Evolutionary conservation across 2,888 invertebrate species (phyloP).

Genomic region (Dynastes maya): DNA sequence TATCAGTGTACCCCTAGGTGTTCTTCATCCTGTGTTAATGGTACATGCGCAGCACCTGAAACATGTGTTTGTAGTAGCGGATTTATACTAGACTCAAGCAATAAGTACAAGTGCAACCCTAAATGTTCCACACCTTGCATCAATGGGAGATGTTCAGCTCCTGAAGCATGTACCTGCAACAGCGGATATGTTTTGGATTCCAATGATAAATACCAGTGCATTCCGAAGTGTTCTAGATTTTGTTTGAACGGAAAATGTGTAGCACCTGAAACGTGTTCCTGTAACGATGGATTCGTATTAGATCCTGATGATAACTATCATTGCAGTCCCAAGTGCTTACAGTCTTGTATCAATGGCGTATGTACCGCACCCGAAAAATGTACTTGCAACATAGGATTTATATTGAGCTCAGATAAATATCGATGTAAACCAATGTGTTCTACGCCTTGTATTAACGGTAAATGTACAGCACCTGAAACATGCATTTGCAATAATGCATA

Average conservation of each 20-base stretch:
- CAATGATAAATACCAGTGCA: conserved; percentile 48
- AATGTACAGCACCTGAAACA: conserved; percentile 61
- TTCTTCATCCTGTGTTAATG: conserved; percentile 51
- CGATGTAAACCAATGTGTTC: conserved; percentile 46
- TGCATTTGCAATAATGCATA: conserved; percentile 69
- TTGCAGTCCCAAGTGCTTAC: conserved; percentile 53
- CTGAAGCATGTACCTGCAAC: conserved; percentile 53
- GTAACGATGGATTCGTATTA: conserved; percentile 25
- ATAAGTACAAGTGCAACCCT: conserved; percentile 52
- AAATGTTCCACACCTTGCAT: conserved; percentile 53
- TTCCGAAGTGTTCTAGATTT: conserved; percentile 50
- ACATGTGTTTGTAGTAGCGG: conserved; percentile 52
- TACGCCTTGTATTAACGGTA: conserved; percentile 55
- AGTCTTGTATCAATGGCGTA: conserved; percentile 53
- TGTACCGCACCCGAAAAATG: conserved; percentile 63
- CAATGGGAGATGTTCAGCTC: conserved; percentile 53
- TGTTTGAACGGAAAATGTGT: conserved; percentile 53
- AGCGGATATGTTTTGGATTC: conserved; percentile 47
- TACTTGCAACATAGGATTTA: conserved; percentile 57
- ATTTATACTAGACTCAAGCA: conserved; percentile 32
- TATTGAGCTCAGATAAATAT: conserved; percentile 47
- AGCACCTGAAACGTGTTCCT: conserved; percentile 53
- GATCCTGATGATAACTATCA: conserved; percentile 36
- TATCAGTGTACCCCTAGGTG: conserved; percentile 53
- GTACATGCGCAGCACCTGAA: conserved; percentile 54